Base-by-base conservation (phyloP, 1,140 invertebrate genomes). In the Orussus abietinus region DNA sequence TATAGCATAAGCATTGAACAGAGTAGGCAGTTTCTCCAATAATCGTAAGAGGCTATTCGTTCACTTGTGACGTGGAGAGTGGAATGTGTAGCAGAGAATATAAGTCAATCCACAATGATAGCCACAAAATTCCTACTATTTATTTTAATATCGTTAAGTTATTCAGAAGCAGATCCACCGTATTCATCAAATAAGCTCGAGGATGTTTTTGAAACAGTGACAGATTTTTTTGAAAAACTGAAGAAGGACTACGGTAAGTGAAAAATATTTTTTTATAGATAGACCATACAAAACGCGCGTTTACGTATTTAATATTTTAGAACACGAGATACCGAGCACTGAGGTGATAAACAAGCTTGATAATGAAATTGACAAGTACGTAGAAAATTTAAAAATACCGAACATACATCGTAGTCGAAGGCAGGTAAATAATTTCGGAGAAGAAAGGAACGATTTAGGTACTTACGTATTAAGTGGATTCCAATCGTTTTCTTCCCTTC, bases 391-490 rank as follows among this genome's bases (percentile, higher is more conserved):
- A 26, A 38, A 44, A 1, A 47, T 46, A 37, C n/a, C n/a, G n/a
- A n/a, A n/a, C n/a, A n/a, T n/a, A n/a, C n/a, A n/a, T n/a, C n/a
- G n/a, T n/a, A n/a, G n/a, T n/a, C n/a, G n/a, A n/a, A n/a, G n/a
- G n/a, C n/a, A n/a, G n/a, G n/a, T n/a, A n/a, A n/a, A n/a, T n/a
- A n/a, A n/a, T n/a, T n/a, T n/a, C n/a, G n/a, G n/a, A n/a, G n/a
- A n/a, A n/a, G n/a, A n/a, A n/a, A 11, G 21, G n/a, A 28, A 25
- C 13, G 6, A 12, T 42, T 45, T 45, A 63, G 59, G 40, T 14
- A 32, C 51, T n/a, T 25, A 34, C 19, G 29, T 54, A 33, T 4
- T 61, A 6, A 34, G 34, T n/a, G 48, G 29, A 37, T 59, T 62
- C n/a, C 5, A 51, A 28, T 31, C 45, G n/a, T 3, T 37, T 9